These are phyloP conservation scores for Rhagologus leucostigma DNA, from an alignment of 2,113 vertebrate species.

Conservation along the genomic window DNA sequence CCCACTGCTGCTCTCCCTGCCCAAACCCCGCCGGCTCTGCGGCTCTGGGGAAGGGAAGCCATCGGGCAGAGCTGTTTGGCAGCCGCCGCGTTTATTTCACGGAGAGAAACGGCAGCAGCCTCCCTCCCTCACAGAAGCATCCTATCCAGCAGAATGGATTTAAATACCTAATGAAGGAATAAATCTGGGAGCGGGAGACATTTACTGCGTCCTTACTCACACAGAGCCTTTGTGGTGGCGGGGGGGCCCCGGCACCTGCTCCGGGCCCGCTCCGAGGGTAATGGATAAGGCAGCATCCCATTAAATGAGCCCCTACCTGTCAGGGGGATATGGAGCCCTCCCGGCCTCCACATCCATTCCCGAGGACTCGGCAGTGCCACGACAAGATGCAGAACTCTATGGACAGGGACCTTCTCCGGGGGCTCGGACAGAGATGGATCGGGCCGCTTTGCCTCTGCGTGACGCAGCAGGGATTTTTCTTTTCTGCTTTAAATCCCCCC, in stretches of 20 bases:
- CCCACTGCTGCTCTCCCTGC: not conserved
- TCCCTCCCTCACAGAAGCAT: constrained; percentile 33
- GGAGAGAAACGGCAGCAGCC: not conserved
- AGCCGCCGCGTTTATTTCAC: not conserved
- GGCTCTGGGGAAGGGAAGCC: not conserved
- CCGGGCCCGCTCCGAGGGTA: not conserved
- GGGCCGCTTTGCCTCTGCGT: not conserved
- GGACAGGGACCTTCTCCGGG: not conserved
- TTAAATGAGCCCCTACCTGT: not conserved
- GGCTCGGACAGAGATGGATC: not conserved
- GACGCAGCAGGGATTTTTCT: not conserved
- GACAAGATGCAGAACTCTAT: not conserved
- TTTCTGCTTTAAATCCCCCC: not conserved
- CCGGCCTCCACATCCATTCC: not conserved
- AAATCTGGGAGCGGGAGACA: constrained; percentile 54
- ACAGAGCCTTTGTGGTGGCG: not conserved
- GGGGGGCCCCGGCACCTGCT: not conserved
- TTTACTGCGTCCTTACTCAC: constrained; percentile 44
- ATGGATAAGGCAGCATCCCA: not conserved
- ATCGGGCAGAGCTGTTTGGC: not conserved
- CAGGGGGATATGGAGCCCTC: not conserved
- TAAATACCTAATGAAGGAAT: constrained; percentile 65
- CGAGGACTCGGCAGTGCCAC: not conserved
- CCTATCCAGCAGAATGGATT: constrained; percentile 46
- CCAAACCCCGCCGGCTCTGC: fast-evolving